These are phyloP conservation scores for Cephalotes varians DNA, from an alignment of 2,888 invertebrate species.

Conservation along the genomic window DNA sequence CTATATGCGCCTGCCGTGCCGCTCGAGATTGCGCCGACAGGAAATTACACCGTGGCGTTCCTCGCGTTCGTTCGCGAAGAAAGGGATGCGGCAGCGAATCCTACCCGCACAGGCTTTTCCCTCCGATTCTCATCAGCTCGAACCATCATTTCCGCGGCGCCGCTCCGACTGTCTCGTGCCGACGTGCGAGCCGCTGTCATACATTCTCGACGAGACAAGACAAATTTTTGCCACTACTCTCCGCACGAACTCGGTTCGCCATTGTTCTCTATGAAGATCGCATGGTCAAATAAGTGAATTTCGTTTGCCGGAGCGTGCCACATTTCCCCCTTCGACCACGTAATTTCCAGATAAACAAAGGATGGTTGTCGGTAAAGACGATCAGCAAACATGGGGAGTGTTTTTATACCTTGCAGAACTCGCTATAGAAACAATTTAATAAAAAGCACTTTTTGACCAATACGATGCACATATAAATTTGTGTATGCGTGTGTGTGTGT, in stretches of 20 bases:
- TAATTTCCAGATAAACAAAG: conserved; percentile 38
- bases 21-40: conserved; percentile 55
- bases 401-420: background rate
- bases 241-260: background rate
- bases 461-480: background rate
- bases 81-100: conserved; percentile 39
- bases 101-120: conserved; percentile 54
- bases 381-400: conserved; percentile 2
- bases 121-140: conserved; percentile 37
- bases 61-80: conserved; percentile 37
- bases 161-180: conserved; percentile 26
- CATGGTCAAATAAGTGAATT: background rate
- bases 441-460: background rate
- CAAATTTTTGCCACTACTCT: background rate
- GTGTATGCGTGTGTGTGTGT: background rate
- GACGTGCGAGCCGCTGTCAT: conserved; percentile 1
- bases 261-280: background rate
- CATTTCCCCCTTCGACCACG: background rate
- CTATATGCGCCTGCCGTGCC: conserved; percentile 30
- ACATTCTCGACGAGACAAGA: background rate
- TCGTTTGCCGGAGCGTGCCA: background rate
- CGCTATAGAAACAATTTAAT: conserved; percentile 11
- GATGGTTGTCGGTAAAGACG: background rate
- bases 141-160: conserved; percentile 66
- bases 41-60: conserved; percentile 70